Percentiles rank a stretch among this genome's conserved stretches.
These are phyloP conservation scores for Cisticola juncidis DNA, from an alignment of 2,113 vertebrate genomes.

Conservation along the genomic window DNA sequence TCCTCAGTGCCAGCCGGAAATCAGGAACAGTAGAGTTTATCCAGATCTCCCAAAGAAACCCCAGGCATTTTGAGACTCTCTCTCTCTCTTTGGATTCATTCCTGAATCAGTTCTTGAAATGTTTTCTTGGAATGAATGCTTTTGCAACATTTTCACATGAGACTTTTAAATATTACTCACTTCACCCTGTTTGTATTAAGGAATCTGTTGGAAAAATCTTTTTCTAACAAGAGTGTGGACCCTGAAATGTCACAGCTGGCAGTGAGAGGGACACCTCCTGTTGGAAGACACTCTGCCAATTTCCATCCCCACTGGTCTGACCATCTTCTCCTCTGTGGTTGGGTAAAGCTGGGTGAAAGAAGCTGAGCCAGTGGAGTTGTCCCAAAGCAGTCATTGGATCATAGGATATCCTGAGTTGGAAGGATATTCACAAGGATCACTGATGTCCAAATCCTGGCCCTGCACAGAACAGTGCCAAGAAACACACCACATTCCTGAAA, in stretches of 20 bases:
- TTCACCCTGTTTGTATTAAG: neutral
- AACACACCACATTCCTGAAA: neutral
- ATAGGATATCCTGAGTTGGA: neutral
- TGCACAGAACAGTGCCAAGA: neutral
- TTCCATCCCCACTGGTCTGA: neutral
- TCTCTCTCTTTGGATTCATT: neutral
- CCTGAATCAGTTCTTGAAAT: neutral
- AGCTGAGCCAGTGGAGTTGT: neutral
- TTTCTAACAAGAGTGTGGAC: neutral
- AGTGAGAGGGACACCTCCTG: fast-evolving
- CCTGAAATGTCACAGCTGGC: neutral
- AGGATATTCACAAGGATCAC: neutral
- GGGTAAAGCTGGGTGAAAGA: neutral
- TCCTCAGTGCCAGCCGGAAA: neutral
- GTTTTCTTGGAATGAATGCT: neutral
- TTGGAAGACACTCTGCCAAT: neutral
- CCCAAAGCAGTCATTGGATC: neutral
- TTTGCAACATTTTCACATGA: neutral
- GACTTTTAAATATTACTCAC: neutral
- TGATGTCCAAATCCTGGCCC: no score
- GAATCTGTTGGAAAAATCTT: neutral
- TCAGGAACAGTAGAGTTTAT: neutral
- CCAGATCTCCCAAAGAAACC: neutral
- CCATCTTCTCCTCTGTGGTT: fast-evolving
- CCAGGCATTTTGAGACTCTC: neutral